Evolutionary conservation across 2,888 invertebrate genomes (phyloP), one percentile per base, ranked within the genome.

Genomic region (Chrysopilus asiliformis): DNA sequence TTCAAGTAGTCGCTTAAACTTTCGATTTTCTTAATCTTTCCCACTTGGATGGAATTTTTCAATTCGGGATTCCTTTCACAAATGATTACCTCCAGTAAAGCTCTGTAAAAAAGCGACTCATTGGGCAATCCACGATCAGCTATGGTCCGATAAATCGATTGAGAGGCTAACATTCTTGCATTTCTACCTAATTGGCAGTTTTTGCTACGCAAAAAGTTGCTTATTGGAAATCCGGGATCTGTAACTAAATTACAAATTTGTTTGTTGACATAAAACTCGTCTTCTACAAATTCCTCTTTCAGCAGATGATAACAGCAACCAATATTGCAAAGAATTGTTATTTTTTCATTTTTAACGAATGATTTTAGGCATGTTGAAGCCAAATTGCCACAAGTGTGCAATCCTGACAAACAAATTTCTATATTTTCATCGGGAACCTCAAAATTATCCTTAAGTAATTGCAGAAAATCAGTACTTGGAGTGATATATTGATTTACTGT

Each of bases 271-370:
- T 19, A 35, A 28, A n/a, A 27, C 14, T 9, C 18, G 22, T 10
- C 10, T 10, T 22, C 22, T 8, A 22, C 7, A 47, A 60, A 68
- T 43, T 65, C 56, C 50, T 84, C 82, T 2, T 68, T 70, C 14
- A 93, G 60, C 2, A 83, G 67, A 59, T 93, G 86, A 63, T 90
- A 91, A 55, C 93, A 93, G 56, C 93, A 94, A 0, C 89, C 86
- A 24, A 93, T 81, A 53, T 80, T 81, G 50, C 84, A 79, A 2
- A 90, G 55, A 0, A 73, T 68, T 39, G 64, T 66, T 1, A 77
- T 68, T 17, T 67, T 53, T 0, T 63, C 38, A 40, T 71, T 72
- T 0, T 59, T 49, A 4, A 65, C 53, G 54, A 86, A 91, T 10
- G 84, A 66, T 42, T 73, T 72, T 2, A 90, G 62, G 26, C 77